Evolutionary conservation across 1,140 invertebrate species (phyloP).

Genomic region (Camponotus pennsylvanicus): DNA sequence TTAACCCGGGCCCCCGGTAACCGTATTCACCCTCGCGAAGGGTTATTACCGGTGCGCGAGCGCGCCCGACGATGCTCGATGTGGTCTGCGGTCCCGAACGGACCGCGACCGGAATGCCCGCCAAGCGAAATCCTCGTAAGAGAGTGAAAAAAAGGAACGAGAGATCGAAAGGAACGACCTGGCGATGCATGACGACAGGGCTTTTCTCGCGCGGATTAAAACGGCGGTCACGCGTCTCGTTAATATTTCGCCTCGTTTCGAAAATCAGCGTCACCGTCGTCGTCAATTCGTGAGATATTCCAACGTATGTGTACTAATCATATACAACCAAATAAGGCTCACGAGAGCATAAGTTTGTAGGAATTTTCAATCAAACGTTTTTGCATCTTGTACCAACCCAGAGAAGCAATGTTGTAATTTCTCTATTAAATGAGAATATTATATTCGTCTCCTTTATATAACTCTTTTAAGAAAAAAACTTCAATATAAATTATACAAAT

Average conservation of each 20-base stretch:
- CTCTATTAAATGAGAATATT: no score
- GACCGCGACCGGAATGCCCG: slow-evolving; percentile 77
- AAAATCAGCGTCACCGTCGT: slow-evolving; percentile 58
- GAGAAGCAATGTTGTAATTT: no score
- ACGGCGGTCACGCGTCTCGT: slow-evolving; percentile 67
- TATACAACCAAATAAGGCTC: no score
- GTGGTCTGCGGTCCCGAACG: slow-evolving; percentile 84
- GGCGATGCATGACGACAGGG: slow-evolving; percentile 36
- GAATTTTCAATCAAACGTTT: no score
- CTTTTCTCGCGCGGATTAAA: slow-evolving; percentile 35
- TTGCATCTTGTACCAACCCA: no score
- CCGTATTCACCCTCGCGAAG: slow-evolving; percentile 83
- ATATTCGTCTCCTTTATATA: no score
- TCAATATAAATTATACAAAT: no score
- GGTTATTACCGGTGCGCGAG: slow-evolving; percentile 83
- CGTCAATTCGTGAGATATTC: not conserved
- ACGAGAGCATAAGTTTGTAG: no score
- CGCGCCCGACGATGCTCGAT: slow-evolving; percentile 72
- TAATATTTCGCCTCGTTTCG: slow-evolving; percentile 74
- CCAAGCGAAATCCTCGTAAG: slow-evolving; percentile 59
- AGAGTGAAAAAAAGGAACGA: not conserved
- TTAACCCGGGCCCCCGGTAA: slow-evolving; percentile 78
- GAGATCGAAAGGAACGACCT: not conserved
- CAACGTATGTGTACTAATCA: not conserved
- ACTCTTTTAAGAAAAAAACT: no score